Base-by-base conservation (phyloP, 2,113 vertebrate species). In the Neogobius melanostomus region DNA sequence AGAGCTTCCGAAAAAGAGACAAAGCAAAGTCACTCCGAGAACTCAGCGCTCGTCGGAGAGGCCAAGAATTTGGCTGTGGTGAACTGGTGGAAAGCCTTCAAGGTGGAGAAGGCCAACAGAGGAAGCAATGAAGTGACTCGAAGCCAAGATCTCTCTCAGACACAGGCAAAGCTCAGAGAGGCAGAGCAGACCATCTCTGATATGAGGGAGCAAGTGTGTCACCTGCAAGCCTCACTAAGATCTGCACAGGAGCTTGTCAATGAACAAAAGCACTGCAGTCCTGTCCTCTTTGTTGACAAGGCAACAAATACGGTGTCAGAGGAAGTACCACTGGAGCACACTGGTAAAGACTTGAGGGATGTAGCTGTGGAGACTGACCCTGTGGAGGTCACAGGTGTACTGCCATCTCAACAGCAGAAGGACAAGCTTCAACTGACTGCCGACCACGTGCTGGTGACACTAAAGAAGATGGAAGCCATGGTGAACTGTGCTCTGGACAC, bases 11-110 rank as follows among this genome's bases (percentile, higher is more conserved):
- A 89, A 50, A 85, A 81, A 52, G 85, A 87, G 66, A 75, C 81
- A 64, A 91, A 85, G 56, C 74, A 79, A 66, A 81, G 66, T 51
- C 85, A 82, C 69, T 42, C 65, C 14, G 80, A 77, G 62, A 79
- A 70, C 43, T 71, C 72, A 66, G 53, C 45, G 66, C 76, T 71
- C 54, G 73, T n/a, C 8, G 82, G 76, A 48, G 88, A 91, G 59
- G 81, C 76, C 51, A 87, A 79, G 76, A 90, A 84, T 66, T 86
- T 71, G 64, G 85, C 87, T 6, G 72, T 90, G 75, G 82, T 87
- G 59, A 88, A 87, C 80, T 87, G 88, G 84, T 87, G 91, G 88
- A 93, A 82, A 68, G 65, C 85, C n/a, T 62, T 84, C 44, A 84
- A 73, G 15, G 65, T 63, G 7, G 86, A 87, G 48, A 83, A 79